Conservation (phyloP, 2,113 vertebrate genomes). For the Epinephelus lanceolatus region DNA sequence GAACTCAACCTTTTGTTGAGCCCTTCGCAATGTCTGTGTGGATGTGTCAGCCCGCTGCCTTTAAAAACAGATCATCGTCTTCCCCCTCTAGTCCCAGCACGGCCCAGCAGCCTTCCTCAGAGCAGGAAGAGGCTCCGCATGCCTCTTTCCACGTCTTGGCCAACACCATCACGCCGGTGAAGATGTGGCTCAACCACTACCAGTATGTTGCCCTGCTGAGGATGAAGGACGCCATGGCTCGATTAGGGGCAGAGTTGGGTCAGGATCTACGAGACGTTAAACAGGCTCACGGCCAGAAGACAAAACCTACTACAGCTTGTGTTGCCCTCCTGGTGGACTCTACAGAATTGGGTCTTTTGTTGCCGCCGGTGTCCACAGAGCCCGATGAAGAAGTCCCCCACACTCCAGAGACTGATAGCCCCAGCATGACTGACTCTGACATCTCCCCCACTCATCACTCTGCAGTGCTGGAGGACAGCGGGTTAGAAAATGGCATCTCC, state of each 20-base stretch:
- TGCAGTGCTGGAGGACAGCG: constrained; percentile 75
- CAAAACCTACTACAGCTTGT: constrained; percentile 83
- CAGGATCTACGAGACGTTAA: constrained; percentile 82
- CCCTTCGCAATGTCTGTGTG: constrained; percentile 92
- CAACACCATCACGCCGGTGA: constrained; percentile 87
- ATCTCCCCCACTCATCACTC: constrained; percentile 77
- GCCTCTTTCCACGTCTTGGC: constrained; percentile 89
- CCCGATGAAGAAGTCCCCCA: constrained; percentile 77
- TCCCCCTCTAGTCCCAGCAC: constrained; percentile 21
- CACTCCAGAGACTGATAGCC: constrained; percentile 91
- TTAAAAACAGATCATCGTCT: constrained; percentile 20
- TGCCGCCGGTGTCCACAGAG: constrained; percentile 82
- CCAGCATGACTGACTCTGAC: constrained; percentile 92
- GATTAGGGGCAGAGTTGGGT: constrained; percentile 88
- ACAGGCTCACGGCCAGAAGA: constrained; percentile 63
- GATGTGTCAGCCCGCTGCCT: constrained; percentile 88
- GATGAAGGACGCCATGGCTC: constrained; percentile 90
- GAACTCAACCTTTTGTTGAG: constrained; percentile 89
- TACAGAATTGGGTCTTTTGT: constrained; percentile 89
- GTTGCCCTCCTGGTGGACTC: constrained; percentile 88
- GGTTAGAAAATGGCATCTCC: constrained; percentile 68
- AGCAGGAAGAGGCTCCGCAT: constrained; percentile 48
- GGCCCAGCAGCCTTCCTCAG: constrained; percentile 15
- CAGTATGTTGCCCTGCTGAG: constrained; percentile 95
- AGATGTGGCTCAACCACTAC: constrained; percentile 94